Conservation (phyloP, 2,113 vertebrate species). For the Sinocyclocheilus anshuiensis region DNA sequence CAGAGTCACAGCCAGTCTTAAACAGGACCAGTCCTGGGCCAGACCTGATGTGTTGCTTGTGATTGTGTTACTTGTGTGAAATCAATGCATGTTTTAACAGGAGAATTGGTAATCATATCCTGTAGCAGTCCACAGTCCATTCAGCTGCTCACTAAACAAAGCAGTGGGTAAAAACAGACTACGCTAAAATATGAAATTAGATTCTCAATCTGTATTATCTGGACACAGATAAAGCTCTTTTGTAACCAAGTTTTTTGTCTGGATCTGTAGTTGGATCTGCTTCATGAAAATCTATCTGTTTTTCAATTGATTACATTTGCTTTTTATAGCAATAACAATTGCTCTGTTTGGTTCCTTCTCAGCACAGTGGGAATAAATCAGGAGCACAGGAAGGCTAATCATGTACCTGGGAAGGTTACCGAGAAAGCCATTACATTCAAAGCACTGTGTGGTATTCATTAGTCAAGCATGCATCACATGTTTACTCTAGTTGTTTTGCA, state of each 20-base stretch:
- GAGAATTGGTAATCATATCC: slow-evolving; percentile 56
- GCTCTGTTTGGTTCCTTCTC: slow-evolving; percentile 61
- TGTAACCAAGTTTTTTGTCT: slow-evolving; percentile 61
- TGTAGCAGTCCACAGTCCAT: slow-evolving; percentile 57
- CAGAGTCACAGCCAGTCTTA: slow-evolving; percentile 35
- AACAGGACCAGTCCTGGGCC: not conserved
- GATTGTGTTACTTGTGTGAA: slow-evolving; percentile 64
- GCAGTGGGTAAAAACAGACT: not conserved
- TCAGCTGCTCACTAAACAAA: slow-evolving; percentile 55
- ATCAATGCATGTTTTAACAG: slow-evolving; percentile 65
- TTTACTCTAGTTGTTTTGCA: slow-evolving; percentile 24
- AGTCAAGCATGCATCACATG: slow-evolving; percentile 44
- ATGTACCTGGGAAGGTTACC: slow-evolving; percentile 66
- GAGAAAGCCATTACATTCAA: slow-evolving; percentile 60
- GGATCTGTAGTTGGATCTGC: slow-evolving; percentile 75
- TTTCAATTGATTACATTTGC: slow-evolving; percentile 75
- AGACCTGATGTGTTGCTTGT: slow-evolving; percentile 51
- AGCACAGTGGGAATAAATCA: slow-evolving; percentile 61
- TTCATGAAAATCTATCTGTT: slow-evolving; percentile 73
- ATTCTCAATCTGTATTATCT: slow-evolving; percentile 74
- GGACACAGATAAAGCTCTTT: slow-evolving; percentile 74
- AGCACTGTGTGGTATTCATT: slow-evolving; percentile 58
- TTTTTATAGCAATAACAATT: slow-evolving; percentile 65
- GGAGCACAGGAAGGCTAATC: slow-evolving; percentile 67
- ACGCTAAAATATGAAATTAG: slow-evolving; percentile 73